Evolutionary conservation across 2,797 vertebrate species (phyloP), one percentile per base, ranked within the genome.

Genomic region (Sciurus vulgaris): DNA sequence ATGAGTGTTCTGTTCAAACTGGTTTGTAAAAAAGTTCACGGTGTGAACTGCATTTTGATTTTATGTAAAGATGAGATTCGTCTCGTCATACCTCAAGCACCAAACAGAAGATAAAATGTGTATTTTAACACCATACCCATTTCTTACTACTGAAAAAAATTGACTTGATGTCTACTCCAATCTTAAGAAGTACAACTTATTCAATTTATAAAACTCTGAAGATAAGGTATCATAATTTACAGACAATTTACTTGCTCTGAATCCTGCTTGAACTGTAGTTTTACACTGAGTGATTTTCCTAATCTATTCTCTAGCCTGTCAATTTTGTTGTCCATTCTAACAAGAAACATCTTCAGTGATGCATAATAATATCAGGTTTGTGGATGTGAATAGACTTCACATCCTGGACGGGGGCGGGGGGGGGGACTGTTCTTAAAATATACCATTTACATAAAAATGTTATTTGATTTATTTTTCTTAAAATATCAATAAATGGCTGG

Each of bases 151-250:
- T 91, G 35, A 54, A 96, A 94, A 96, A 87, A 92, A 86, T 4
- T 93, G 91, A 92, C 76, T 95, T 91, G 54, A 93, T 96, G 93
- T 95, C 96, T 96, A 59, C 44, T 95, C 33, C 51, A 98, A 96
- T 97, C 96, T 95, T 93, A 96, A 78, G 78, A 93, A 96, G 95
- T 96, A 95, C 81, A 97, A 96, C 63, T 97, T 97, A 96, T 30
- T 97, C 86, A 96, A 97, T 95, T 96, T 96, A 73, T 67, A 94
- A 87, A 96, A 97, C 86, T 97, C 96, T 96, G 93, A 96, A 96
- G 81, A 90, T 94, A 94, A 94, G 69, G 35, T 95, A 77, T 85
- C 47, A 94, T 93, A 96, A 98, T 96, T 96, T 94, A 95, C 77
- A 93, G 95, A 96, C 73, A 93, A 97, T 96, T 96, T 96, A 88